Conservation (phyloP, 2,113 vertebrate species). For the Ceratotherium simum region DNA sequence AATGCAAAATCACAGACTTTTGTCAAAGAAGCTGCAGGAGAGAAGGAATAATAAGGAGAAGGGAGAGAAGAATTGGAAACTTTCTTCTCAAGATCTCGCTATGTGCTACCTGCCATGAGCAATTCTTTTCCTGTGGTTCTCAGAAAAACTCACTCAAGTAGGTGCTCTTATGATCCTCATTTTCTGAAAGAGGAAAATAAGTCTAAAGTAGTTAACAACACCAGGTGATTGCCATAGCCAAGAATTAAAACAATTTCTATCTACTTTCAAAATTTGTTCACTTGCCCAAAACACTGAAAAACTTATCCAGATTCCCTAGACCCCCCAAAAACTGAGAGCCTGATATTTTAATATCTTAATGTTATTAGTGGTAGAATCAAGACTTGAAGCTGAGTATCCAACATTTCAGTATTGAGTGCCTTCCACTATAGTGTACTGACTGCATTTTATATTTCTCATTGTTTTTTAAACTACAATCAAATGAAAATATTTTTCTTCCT, state of each 20-base stretch:
- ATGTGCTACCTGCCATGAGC: background rate
- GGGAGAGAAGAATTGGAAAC: background rate
- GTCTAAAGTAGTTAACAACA: background rate
- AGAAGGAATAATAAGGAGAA: background rate
- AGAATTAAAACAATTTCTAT: background rate
- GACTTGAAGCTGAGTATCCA: background rate
- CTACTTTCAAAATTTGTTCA: background rate
- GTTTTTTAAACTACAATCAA: background rate
- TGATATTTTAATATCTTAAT: background rate
- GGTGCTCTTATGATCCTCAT: background rate
- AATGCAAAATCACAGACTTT: background rate
- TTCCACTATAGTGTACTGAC: background rate
- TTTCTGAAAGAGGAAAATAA: background rate
- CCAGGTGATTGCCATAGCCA: background rate
- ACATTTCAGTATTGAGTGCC: background rate
- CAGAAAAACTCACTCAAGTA: background rate
- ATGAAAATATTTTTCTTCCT: background rate
- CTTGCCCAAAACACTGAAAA: background rate
- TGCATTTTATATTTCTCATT: background rate
- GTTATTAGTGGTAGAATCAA: background rate
- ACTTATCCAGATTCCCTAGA: background rate
- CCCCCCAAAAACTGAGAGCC: background rate
- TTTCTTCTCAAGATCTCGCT: background rate
- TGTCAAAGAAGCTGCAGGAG: background rate
- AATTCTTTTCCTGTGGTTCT: background rate